Evolutionary conservation across 2,888 invertebrate species (phyloP).

Genomic region (Drosophila neoperkinsi): DNA sequence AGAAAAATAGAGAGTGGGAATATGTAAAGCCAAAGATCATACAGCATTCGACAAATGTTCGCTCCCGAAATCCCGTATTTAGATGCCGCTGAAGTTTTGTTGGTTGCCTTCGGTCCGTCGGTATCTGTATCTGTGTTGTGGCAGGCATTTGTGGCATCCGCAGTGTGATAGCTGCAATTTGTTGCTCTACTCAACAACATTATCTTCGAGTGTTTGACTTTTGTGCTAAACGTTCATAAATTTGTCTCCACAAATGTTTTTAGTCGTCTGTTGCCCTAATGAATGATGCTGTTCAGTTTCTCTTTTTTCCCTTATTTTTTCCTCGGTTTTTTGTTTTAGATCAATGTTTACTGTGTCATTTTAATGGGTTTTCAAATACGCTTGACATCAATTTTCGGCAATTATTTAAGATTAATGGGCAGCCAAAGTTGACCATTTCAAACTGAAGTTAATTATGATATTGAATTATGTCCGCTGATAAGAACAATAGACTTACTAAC

Average conservation of each 20-base stretch:
- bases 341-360: conserved; percentile 55
- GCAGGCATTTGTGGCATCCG: conserved; percentile 62
- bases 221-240: conserved; percentile 82
- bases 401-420: conserved; percentile 80
- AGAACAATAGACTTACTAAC: conserved; percentile 11
- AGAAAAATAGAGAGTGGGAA: neutral
- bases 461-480: conserved; percentile 60
- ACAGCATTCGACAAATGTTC: conserved; percentile 64
- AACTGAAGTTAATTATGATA: conserved; percentile 58
- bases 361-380: conserved; percentile 77
- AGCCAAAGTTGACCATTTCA: conserved; percentile 58
- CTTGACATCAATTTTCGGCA: conserved; percentile 77
- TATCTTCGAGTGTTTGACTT: conserved; percentile 81
- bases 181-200: conserved; percentile 73
- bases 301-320: conserved; percentile 22
- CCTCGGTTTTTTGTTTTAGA: conserved; percentile 25
- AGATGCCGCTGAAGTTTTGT: neutral
- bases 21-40: conserved; percentile 60
- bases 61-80: conserved; percentile 21
- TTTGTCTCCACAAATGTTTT: conserved; percentile 76
- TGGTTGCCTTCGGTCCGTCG: conserved; percentile 12
- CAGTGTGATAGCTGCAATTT: conserved; percentile 82
- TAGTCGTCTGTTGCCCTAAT: conserved; percentile 49
- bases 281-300: conserved; percentile 44
- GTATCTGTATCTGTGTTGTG: conserved; percentile 12